Evolutionary conservation across 2,113 vertebrate species (phyloP).

Genomic region (Dendrocopos noguchii): DNA sequence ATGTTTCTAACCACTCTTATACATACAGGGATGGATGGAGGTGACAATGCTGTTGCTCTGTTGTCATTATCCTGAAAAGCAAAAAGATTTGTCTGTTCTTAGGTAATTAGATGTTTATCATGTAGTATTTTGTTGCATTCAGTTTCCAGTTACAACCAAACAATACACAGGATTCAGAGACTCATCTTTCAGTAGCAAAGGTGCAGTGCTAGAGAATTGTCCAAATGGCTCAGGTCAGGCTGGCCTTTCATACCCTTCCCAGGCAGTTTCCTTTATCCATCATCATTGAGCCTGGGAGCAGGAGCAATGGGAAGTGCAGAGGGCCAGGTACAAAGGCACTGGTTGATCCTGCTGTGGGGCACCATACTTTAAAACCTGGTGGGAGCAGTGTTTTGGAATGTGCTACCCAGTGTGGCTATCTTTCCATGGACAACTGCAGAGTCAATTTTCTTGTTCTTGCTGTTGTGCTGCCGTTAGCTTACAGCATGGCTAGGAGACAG

Average conservation of each 20-base stretch:
- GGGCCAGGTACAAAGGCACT: background rate
- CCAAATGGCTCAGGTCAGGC: background rate
- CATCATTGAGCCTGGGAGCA: background rate
- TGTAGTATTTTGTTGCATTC: fast-evolving
- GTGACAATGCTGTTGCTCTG: background rate
- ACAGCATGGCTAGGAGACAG: background rate
- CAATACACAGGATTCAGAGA: background rate
- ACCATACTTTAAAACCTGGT: background rate
- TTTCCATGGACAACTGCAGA: fast-evolving
- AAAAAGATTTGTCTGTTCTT: background rate
- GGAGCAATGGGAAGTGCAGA: background rate
- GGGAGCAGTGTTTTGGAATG: background rate
- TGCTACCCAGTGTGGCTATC: background rate
- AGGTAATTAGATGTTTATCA: background rate
- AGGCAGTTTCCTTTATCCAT: background rate
- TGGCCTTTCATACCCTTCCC: background rate
- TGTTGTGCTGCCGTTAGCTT: background rate
- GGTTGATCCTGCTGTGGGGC: background rate
- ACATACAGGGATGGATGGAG: background rate
- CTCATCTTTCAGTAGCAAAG: background rate
- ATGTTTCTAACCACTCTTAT: background rate
- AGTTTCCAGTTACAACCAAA: background rate
- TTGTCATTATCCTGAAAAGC: background rate
- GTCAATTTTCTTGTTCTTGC: background rate
- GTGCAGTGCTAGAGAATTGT: too few species aligned